Conservation (phyloP, 2,113 vertebrate species). For the Gallinago paraguaiae region DNA sequence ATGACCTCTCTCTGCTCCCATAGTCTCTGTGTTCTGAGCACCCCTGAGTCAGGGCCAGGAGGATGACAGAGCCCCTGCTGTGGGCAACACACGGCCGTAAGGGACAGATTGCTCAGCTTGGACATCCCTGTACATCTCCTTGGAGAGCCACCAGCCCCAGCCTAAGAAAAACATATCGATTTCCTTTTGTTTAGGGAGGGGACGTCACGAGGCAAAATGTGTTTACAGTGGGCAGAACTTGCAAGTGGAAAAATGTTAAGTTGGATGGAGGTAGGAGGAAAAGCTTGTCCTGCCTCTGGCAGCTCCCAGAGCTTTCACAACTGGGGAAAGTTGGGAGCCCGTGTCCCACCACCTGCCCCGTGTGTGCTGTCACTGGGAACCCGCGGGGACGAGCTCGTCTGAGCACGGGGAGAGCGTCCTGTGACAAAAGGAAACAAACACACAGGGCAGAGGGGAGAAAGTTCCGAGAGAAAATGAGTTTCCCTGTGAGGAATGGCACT, state of each 20-base stretch:
- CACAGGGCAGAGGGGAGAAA: fast-evolving
- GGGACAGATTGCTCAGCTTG: background rate
- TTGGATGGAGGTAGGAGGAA: background rate
- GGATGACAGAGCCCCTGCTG: background rate
- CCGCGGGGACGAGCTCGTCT: background rate
- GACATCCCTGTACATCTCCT: background rate
- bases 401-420: background rate
- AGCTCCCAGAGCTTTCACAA: background rate
- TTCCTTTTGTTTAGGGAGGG: background rate
- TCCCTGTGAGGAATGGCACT: background rate
- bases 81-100: background rate
- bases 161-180: background rate
- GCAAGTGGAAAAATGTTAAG: background rate
- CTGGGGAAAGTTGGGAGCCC: background rate
- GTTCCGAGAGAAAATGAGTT: background rate
- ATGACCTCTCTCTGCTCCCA: background rate
- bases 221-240: background rate
- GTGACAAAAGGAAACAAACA: background rate
- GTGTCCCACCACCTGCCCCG: background rate
- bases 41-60: background rate
- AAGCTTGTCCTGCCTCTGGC: background rate
- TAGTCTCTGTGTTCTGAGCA: background rate
- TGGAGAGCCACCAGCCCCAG: background rate
- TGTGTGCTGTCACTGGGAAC: background rate
- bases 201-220: background rate